Base-by-base conservation (phyloP, 1,140 invertebrate genomes). In the Centruroides sculpturatus region DNA sequence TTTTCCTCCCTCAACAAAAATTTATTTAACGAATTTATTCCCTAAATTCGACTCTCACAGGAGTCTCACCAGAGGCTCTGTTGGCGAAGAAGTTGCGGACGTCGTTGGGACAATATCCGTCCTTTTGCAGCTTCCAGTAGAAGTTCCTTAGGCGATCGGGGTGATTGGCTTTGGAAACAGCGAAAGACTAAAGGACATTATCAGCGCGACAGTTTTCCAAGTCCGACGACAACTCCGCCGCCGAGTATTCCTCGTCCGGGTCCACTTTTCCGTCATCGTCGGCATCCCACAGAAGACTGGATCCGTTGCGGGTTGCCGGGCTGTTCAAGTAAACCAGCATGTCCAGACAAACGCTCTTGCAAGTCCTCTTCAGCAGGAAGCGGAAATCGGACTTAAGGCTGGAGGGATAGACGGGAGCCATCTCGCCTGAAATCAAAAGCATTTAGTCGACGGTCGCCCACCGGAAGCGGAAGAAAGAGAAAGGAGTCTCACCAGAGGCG, bases 311-410 rank as follows among this genome's bases (percentile, higher is more conserved):
- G 54, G 68, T 71, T 0, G 77, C 70, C 0, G 78, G 78, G 60
- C 74, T 77, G 61, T 77, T 77, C 55, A 80, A 58, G 63, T 80
- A 81, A 11, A 81, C 58, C 34, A 79, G 72, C 3, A 81, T 74
- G 64, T 81, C 78, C 0, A 75, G 76, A 59, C 79, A 81, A 1
- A 71, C 61, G 1, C 71, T 69, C 47, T 69, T 66, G 66, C 79
- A 81, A 35, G 79, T 51, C 4, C 72, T 74, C 59, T 71, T 68
- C 5, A 80, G 66, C 67, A 80, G 78, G 61, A 77, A 76, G 11
- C 79, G 68, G 35, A 80, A 60, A 5, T 73, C 74, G 1, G 74
- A 63, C 67, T 81, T 81, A 68, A 78, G 70, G 8, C 73, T 72
- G 0, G 78, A 71, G 0, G 79, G 74, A 63, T 75, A 73, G 5